Base-by-base conservation (phyloP, 2,113 vertebrate genomes). In the Hippocampus barbouri region DNA sequence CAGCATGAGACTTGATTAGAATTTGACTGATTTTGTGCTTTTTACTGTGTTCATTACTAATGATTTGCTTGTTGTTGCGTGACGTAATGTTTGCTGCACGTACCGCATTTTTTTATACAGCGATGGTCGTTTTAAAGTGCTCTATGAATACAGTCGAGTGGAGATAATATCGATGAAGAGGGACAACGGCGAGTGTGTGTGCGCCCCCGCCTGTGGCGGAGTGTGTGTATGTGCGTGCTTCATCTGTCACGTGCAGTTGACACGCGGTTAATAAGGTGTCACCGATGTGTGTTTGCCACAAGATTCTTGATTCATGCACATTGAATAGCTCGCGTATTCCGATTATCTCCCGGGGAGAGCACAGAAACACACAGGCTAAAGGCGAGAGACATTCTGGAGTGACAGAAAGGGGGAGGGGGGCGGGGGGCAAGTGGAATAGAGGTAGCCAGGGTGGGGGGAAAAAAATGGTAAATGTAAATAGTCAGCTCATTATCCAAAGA, bases 261-360 rank as follows among this genome's bases (percentile, higher is more conserved):
- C 89, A 88, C 88, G 88, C 75, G 82, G 87, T 89, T 91, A 91
- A 91, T 91, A 91, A 89, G 88, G 88, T 91, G 88, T 91, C 89
- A 89, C 87, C 89, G 71, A 79, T 85, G 89, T 88, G 89, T 89
- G 85, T 89, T 89, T 89, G 84, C 84, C 83, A 88, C 21, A 74
- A 83, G 79, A 87, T 84, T 82, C 89, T 91, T 89, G 89, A 89
- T 89, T 91, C 88, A 91, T 87, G 88, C 87, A 80, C 81, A 87
- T 83, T 79, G 87, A 88, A 82, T 84, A 85, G 80, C 83, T 89
- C 84, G 84, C 86, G 88, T 87, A 86, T 89, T 89, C 83, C 80
- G 85, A 87, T 90, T 76, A 89, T 88, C 84, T 86, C 75, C 76
- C 77, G 70, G 79, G 72, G 79, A 84, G 70, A 9, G 43, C 57